Evolutionary conservation across 2,113 vertebrate species (phyloP).

Genomic region (Microtus pennsylvanicus): DNA sequence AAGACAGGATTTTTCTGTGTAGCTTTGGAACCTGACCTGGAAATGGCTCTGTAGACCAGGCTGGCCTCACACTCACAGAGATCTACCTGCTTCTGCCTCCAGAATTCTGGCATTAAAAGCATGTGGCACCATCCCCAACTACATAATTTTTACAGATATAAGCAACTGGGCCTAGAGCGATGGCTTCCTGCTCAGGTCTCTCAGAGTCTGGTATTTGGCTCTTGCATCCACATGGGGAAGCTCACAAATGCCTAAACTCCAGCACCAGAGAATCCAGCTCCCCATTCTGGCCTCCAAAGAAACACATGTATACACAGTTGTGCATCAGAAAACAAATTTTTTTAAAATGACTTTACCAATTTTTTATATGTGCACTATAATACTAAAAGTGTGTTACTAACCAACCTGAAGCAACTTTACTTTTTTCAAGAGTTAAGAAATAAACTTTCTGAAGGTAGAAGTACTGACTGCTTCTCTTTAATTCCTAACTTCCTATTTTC

Average conservation of each 20-base stretch:
- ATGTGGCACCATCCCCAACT: not conserved
- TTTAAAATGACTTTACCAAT: not conserved
- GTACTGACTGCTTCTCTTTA: not conserved
- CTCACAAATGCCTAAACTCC: not conserved
- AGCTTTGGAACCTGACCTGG: too few relatives aligned
- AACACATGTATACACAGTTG: not conserved
- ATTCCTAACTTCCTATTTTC: not conserved
- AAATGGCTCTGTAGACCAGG: too few relatives aligned
- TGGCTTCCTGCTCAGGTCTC: not conserved
- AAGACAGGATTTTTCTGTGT: too few relatives aligned
- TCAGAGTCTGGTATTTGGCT: not conserved
- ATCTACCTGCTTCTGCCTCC: too few relatives aligned
- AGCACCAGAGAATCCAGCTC: not conserved
- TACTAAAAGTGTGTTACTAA: constrained; percentile 26
- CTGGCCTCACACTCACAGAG: too few relatives aligned
- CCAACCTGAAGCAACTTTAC: constrained; percentile 35
- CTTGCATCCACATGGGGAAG: not conserved
- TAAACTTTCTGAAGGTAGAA: not conserved
- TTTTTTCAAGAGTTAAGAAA: not conserved
- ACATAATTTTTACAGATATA: constrained; percentile 25
- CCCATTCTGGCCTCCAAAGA: not conserved
- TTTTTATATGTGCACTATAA: constrained; percentile 26
- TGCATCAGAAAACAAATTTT: too few relatives aligned
- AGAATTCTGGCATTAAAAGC: too few relatives aligned
- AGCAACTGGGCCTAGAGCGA: not conserved